Evolutionary conservation across 1,140 invertebrate genomes (phyloP), one percentile per base, ranked within the genome.

Genomic region (Acromyrmex charruanus): DNA sequence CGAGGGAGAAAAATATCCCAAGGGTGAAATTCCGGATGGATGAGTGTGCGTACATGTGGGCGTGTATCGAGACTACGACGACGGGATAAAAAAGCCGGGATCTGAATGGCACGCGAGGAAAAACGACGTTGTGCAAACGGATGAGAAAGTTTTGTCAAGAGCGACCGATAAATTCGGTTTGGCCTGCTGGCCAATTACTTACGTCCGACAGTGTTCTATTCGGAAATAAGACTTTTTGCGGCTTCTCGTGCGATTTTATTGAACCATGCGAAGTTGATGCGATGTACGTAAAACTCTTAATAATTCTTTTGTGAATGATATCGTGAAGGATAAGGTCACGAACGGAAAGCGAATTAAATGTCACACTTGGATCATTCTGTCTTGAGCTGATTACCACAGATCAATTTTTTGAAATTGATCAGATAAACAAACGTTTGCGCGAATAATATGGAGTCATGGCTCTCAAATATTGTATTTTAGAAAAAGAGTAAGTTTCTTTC

Each of bases 151-250:
- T 55, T 72, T 49, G 68, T 86, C 75, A 49, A 69, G 49, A 59
- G 65, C 51, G 55, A 59, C 68, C 65, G 74, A 69, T 66, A 79
- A 75, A 88, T 86, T 79, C 84, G 75, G 66, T 65, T 85, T 85
- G 71, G 44, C n/a, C 53, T 69, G 44, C 12, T 71, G 55, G 21
- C 69, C 88, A 89, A 89, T 89, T 89, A 89, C 85, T 89, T 89
- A 88, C 71, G 31, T 51, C 39, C n/a, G 21, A 31, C 25, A 74
- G 21, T 80, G 74, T 55, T 44, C 66, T 18, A 39, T 81, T 28
- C n/a, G 21, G 35, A 44, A 80, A 49, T 66, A 18, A 58, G 31
- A 39, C 53, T 82, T 58, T 51, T 82, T 66, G 44, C 16, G 10
- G 18, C 16, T 28, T 9, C 21, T 31, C 44, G 63, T n/a, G 63